Conservation (phyloP, 2,888 invertebrate species). For the Drosophila villosipedis region DNA sequence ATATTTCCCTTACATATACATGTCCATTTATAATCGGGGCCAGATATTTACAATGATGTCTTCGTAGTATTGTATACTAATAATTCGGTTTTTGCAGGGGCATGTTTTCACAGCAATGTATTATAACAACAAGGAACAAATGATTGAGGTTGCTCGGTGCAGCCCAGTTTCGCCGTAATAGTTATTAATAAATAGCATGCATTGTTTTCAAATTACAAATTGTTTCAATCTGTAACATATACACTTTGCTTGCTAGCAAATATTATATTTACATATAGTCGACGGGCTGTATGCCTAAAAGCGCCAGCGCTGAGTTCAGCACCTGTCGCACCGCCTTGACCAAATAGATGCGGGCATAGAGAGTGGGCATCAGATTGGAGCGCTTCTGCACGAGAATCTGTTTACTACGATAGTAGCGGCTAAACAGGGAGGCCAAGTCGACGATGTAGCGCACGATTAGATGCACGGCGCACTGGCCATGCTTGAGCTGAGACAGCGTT, state of each 20-base stretch:
- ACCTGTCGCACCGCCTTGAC: slow-evolving; percentile 88
- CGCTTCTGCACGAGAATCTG: slow-evolving; percentile 90
- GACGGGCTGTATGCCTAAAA: slow-evolving; percentile 90
- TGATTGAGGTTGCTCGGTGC: slow-evolving; percentile 9
- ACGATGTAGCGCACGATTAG: slow-evolving; percentile 88
- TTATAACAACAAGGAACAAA: slow-evolving; percentile 1
- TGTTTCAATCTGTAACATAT: slow-evolving; percentile 30
- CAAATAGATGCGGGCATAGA: slow-evolving; percentile 90
- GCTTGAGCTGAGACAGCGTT: slow-evolving; percentile 86
- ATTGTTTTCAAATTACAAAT: slow-evolving; percentile 26
- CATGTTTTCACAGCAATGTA: background rate
- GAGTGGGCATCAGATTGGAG: slow-evolving; percentile 88
- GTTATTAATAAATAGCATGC: slow-evolving; percentile 3
- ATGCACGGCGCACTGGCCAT: slow-evolving; percentile 88
- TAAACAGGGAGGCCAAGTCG: slow-evolving; percentile 88
- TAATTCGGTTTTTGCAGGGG: slow-evolving; percentile 3
- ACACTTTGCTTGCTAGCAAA: background rate
- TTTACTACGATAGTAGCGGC: slow-evolving; percentile 90
- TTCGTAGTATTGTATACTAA: background rate
- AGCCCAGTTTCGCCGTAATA: slow-evolving; percentile 5
- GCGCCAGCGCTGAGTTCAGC: slow-evolving; percentile 87
- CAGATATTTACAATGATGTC: background rate
- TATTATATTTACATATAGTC: slow-evolving; percentile 87
- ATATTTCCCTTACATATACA: background rate
- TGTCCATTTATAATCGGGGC: background rate